Percentiles rank a stretch among this genome's conserved stretches.
Evolutionary conservation across 2,797 vertebrate genomes (phyloP).

Genomic region (Lacerta viridis): DNA sequence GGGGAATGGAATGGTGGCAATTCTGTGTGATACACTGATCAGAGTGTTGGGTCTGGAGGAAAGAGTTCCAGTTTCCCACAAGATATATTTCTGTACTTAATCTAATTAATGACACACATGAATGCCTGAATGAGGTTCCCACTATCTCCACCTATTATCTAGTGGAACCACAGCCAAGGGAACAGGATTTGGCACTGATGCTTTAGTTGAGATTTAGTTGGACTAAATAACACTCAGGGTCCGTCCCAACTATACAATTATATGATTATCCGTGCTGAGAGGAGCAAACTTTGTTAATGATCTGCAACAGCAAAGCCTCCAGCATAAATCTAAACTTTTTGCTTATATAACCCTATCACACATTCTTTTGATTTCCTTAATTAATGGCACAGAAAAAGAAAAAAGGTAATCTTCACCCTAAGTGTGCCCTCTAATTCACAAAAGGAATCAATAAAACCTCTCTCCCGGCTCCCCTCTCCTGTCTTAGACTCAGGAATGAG

Average conservation of each 20-base stretch:
- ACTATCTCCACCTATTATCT: too few relatives aligned
- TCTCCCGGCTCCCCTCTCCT: not conserved
- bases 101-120: too few relatives aligned
- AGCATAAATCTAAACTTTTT: not conserved
- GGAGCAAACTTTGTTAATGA: not conserved
- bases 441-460: not conserved
- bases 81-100: not conserved
- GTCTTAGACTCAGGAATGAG: not conserved
- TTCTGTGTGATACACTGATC: not conserved
- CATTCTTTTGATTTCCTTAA: not conserved
- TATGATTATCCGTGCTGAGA: not conserved
- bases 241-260: too few relatives aligned
- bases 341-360: not conserved
- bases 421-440: not conserved
- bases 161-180: too few relatives aligned
- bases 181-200: too few relatives aligned
- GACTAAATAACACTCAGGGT: too few relatives aligned
- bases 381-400: not conserved
- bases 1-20: not conserved
- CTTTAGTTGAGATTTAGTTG: too few relatives aligned
- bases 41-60: not conserved
- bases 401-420: not conserved
- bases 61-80: not conserved
- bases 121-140: too few relatives aligned
- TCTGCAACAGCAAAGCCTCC: not conserved